Evolutionary conservation across 2,797 vertebrate genomes (phyloP).

Genomic region (Odontamblyopus lacepedii): DNA sequence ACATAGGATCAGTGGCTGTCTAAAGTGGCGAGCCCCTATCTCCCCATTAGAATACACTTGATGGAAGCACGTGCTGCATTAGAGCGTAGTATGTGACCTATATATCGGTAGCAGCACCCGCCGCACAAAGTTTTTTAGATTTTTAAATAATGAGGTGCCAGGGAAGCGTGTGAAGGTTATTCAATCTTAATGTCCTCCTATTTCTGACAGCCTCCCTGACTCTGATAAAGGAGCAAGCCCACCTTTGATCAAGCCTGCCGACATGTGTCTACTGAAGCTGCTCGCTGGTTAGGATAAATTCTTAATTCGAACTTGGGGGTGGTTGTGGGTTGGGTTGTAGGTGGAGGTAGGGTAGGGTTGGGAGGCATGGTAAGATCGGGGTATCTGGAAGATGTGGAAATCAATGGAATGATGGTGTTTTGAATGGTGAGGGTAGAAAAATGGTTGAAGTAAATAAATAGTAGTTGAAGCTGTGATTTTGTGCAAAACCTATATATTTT

Average conservation of each 20-base stretch:
- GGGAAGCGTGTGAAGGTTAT: constrained; percentile 80
- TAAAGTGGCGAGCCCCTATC: constrained; percentile 61
- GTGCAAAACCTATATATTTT: constrained; percentile 5
- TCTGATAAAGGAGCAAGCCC: constrained; percentile 76
- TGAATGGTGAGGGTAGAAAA: constrained; percentile 46
- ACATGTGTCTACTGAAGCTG: constrained; percentile 81
- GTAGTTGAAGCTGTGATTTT: constrained; percentile 36
- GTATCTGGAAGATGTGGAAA: constrained; percentile 64
- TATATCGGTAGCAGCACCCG: constrained; percentile 62
- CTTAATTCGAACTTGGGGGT: constrained; percentile 79
- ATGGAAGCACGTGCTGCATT: constrained; percentile 69
- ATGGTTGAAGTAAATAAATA: constrained; percentile 44
- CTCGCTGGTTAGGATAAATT: constrained; percentile 82
- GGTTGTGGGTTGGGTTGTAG: constrained; percentile 53
- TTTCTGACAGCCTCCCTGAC: constrained; percentile 79
- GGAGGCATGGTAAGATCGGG: constrained; percentile 62
- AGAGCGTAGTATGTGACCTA: constrained; percentile 73
- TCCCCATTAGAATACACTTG: constrained; percentile 69
- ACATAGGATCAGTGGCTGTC: constrained; percentile 65
- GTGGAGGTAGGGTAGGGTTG: neutral
- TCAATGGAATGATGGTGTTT: constrained; percentile 66
- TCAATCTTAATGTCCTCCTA: constrained; percentile 84
- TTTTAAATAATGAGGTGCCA: constrained; percentile 81
- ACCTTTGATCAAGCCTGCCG: constrained; percentile 81
- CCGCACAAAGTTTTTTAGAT: constrained; percentile 74